phyloP scores from a whole-genome alignment of 30 jellyfish, hydroid and myxozoan genomes.

The Hydractinia symbiolongicarpus region DNA sequence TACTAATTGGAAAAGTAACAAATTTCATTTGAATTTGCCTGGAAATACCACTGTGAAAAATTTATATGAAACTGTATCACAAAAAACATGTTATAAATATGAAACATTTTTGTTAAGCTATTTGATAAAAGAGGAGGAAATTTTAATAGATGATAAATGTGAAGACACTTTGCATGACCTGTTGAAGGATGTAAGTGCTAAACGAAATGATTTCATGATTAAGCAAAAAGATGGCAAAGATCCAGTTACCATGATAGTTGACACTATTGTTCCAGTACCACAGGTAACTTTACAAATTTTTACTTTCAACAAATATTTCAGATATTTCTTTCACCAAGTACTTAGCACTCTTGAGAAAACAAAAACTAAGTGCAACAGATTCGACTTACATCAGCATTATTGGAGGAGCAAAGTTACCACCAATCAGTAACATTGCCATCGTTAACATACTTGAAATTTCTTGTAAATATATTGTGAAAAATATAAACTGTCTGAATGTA shows the following conservation, averaged over 20 bases:
- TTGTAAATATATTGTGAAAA: too few species aligned
- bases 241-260: conserved; percentile 9
- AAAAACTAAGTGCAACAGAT: too few species aligned
- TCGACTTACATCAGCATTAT: too few species aligned
- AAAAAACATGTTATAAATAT: neutral
- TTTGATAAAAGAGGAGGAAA: neutral
- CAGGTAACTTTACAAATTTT: too few species aligned
- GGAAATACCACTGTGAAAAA: conserved; percentile 4
- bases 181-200: neutral
- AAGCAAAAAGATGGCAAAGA: conserved; percentile 1
- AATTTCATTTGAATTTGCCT: neutral
- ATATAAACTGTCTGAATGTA: too few species aligned
- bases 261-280: conserved; percentile 3
- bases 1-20: neutral
- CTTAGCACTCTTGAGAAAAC: too few species aligned
- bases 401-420: too few species aligned
- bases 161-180: conserved; percentile 7
- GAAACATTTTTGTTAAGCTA: neutral
- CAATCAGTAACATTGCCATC: too few species aligned
- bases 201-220: neutral
- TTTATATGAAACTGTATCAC: neutral
- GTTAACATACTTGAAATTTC: too few species aligned
- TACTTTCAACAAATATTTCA: too few species aligned
- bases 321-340: too few species aligned
- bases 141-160: neutral